Conservation (phyloP, 2,797 vertebrate species). For the Melanotaenia pygmaea region DNA sequence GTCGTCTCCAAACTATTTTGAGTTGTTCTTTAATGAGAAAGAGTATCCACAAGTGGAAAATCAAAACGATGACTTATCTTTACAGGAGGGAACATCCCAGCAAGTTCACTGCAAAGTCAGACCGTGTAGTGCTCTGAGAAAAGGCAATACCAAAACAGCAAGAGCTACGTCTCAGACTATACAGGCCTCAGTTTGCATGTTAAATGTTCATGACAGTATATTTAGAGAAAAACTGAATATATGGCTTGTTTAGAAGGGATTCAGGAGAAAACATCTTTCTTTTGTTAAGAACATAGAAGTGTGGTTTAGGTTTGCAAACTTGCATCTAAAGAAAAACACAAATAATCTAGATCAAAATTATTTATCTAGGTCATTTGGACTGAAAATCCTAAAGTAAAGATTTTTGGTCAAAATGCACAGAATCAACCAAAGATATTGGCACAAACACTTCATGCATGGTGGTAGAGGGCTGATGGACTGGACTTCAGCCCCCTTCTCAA, state of each 20-base stretch:
- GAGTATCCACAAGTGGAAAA: not conserved
- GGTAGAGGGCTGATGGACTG: not conserved
- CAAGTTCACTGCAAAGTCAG: not conserved
- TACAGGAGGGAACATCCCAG: not conserved
- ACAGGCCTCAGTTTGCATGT: not conserved
- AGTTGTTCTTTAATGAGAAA: not conserved
- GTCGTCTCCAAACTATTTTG: not conserved
- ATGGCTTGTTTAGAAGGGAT: too few relatives aligned
- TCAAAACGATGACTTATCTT: not conserved
- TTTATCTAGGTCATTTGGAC: too few relatives aligned
- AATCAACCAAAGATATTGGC: not conserved
- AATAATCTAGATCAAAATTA: too few relatives aligned
- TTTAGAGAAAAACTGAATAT: not conserved
- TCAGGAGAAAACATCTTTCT: too few relatives aligned
- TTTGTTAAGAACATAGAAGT: not conserved
- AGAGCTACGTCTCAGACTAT: not conserved
- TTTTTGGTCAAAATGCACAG: not conserved
- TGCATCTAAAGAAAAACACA: not conserved
- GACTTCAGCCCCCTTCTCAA: too few relatives aligned
- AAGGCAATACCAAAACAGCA: not conserved
- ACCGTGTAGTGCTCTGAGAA: too few relatives aligned
- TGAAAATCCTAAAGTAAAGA: not conserved
- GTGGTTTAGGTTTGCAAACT: not conserved
- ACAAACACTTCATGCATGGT: not conserved
- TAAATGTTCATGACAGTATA: not conserved